Base-by-base conservation (phyloP, 2,888 invertebrate genomes). In the Teinopalpus imperialis region DNA sequence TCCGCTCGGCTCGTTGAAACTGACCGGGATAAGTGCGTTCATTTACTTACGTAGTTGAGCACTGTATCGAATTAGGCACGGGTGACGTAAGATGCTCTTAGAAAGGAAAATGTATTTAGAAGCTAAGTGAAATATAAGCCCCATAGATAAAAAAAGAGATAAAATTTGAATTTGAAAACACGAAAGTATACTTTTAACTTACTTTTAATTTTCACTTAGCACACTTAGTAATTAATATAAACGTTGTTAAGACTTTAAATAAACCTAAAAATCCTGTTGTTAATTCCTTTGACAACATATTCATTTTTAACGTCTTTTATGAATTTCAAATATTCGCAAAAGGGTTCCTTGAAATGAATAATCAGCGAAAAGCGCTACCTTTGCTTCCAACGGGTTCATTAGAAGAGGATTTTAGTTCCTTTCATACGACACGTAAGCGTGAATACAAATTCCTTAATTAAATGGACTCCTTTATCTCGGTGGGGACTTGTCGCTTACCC, bases 1-100 rank as follows among this genome's bases (percentile, higher is more conserved):
- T 74, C 69, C 69, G 66, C 66, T 60, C 74, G 74, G 67, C 63
- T 63, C 68, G 69, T 21, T 76, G 74, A 65, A 68, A 73, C 61
- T 81, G 81, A 78, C 81, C 79, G 74, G 71, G 63, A 63, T 52
- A 53, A 52, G 49, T 53, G 57, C 48, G 51, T 54, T 40, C 34
- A 46, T 46, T 46, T 40, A 45, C 45, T 45, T 40, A 46, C 32
- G 36, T 34, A 35, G 43, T 45, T 45, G 36, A 27, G 7, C 45
- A 40, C 40, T 40, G 32, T 34, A 37, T 40, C 40, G 39, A 46
- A 46, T 46, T 46, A 46, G 23, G 16, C 18, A 46, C 40, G 45
- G 40, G 0, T 40, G 40, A 40, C 40, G 45, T 46, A 40, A 45
- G 39, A 31, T 20, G 23, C 32, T 40, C 45, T 18, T 4, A 27